phyloP scores from a whole-genome alignment of 92 coral and sea anemone species.

The Zoanthus gigantus region DNA sequence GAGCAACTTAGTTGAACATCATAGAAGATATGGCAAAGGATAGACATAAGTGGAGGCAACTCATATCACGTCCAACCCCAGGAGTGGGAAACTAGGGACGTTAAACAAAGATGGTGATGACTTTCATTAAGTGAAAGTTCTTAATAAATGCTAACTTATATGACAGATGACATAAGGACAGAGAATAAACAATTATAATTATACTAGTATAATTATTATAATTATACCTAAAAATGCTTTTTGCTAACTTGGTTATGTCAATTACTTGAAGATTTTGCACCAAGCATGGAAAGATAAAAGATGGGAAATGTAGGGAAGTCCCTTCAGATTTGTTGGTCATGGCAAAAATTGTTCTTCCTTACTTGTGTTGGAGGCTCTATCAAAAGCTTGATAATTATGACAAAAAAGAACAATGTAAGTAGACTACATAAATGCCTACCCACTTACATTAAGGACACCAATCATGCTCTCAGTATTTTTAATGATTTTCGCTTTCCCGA shows the following conservation, averaged over 20 bases:
- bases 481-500: too few relatives aligned
- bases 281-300: slow-evolving; percentile 77
- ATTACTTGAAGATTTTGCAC: slow-evolving; percentile 80
- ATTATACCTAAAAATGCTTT: background rate
- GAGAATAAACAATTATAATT: background rate
- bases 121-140: too few relatives aligned
- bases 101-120: too few relatives aligned
- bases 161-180: background rate
- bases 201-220: background rate
- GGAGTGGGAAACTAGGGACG: too few relatives aligned
- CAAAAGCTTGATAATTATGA: slow-evolving; percentile 75
- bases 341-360: slow-evolving; percentile 89
- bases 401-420: slow-evolving; percentile 62
- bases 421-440: too few relatives aligned
- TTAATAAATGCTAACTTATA: too few relatives aligned
- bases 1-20: too few relatives aligned
- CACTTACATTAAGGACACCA: too few relatives aligned
- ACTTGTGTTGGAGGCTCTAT: slow-evolving; percentile 79
- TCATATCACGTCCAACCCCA: too few relatives aligned
- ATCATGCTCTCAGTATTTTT: too few relatives aligned
- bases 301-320: slow-evolving; percentile 62
- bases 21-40: too few relatives aligned
- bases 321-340: slow-evolving; percentile 82
- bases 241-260: background rate
- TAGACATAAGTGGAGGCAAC: too few relatives aligned